Percentiles rank a stretch among this genome's conserved stretches.
phyloP scores from a whole-genome alignment of 2,797 vertebrate species.

The Diceros bicornis region DNA sequence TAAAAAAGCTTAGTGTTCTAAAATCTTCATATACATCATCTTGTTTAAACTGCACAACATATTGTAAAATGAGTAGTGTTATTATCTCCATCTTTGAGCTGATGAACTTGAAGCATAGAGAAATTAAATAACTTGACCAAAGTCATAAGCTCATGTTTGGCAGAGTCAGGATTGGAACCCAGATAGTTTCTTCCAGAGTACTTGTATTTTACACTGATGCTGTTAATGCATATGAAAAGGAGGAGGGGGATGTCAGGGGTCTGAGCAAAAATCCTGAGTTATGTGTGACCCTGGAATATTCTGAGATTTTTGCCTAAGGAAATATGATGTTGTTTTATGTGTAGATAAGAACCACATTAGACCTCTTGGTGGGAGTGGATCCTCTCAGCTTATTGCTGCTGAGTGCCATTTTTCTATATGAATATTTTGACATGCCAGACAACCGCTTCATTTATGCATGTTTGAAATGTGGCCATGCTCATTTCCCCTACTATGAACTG shows the following conservation, averaged over 20 bases:
- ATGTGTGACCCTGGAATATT: background rate
- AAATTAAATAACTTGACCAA: background rate
- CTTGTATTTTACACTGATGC: background rate
- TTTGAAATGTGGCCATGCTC: slow-evolving; percentile 47
- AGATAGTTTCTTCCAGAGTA: background rate
- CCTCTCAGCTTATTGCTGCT: background rate
- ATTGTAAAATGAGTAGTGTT: background rate
- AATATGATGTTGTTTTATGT: background rate
- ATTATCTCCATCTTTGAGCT: background rate
- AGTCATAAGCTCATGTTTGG: background rate
- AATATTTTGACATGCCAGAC: slow-evolving; percentile 54
- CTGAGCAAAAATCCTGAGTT: background rate
- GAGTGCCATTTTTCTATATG: slow-evolving; percentile 22
- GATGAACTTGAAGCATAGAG: background rate
- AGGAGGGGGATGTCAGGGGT: background rate
- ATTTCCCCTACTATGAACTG: slow-evolving; percentile 50
- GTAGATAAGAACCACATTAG: slow-evolving; percentile 9
- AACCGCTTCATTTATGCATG: background rate
- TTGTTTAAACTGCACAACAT: background rate
- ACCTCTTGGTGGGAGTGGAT: background rate
- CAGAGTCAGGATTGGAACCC: background rate
- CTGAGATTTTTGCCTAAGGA: slow-evolving; percentile 1
- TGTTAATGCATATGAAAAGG: background rate
- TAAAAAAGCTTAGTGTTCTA: background rate
- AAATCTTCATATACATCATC: background rate